Evolutionary conservation across 2,797 vertebrate genomes (phyloP).

Genomic region (Fratercula arctica): DNA sequence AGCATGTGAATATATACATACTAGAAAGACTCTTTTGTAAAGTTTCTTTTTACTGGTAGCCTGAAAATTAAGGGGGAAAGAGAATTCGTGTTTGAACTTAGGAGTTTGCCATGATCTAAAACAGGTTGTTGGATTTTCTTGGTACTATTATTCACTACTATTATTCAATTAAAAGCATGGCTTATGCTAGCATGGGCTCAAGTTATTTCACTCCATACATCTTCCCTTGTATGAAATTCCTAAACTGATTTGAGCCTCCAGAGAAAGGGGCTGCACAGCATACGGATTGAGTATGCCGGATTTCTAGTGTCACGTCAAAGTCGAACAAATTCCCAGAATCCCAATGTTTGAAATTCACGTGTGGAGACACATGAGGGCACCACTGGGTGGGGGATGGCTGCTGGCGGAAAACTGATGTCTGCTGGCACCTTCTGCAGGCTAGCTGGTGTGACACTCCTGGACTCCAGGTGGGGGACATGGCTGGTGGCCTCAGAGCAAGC

Average conservation of each 20-base stretch:
- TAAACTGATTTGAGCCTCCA: background rate
- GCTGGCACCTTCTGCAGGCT: background rate
- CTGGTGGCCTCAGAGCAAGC: background rate
- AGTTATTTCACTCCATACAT: background rate
- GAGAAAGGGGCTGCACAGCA: background rate
- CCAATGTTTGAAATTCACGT: constrained; percentile 1
- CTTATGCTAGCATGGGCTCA: background rate
- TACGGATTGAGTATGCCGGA: accelerated
- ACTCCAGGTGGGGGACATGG: background rate
- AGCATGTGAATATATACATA: background rate
- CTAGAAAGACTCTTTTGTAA: background rate
- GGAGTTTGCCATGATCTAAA: background rate
- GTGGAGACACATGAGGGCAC: constrained; percentile 52
- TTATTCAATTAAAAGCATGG: background rate
- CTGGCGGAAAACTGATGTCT: background rate
- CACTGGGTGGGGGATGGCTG: constrained; percentile 1
- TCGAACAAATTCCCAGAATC: background rate
- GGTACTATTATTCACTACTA: background rate
- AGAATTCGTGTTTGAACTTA: background rate
- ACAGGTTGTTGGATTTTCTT: background rate
- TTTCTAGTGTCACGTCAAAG: background rate
- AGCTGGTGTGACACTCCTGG: accelerated
- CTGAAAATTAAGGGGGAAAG: background rate
- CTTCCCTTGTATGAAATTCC: background rate
- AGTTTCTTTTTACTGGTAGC: background rate